Evolutionary conservation across 2,888 invertebrate genomes (phyloP), one percentile per base, ranked within the genome.

Genomic region (Falcaria lacertinaria): DNA sequence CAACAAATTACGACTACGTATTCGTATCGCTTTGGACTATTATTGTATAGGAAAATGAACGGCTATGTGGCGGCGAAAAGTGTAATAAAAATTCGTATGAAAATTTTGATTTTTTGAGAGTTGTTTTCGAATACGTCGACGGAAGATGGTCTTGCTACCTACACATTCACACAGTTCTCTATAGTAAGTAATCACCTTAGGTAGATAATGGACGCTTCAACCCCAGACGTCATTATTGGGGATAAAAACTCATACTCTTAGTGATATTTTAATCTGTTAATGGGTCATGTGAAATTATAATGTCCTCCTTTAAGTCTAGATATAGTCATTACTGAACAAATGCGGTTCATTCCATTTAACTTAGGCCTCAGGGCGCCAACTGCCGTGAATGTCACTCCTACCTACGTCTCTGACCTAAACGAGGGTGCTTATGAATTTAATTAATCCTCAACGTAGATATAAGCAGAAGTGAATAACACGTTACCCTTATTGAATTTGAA

Each of bases 331-430:
- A 64, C 49, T 54, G 43, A 41, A 42, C 28, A 45, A 40, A 40
- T 70, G 74, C 63, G 73, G 75, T 74, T 69, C 63, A 74, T 74
- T 74, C 70, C 73, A 76, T 74, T 74, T 73, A 73, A 78, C 68
- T 73, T 61, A 43, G 34, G 46, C 38, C 41, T 52, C 40, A 54
- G 49, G 52, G 59, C 54, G 50, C 50, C 53, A 60, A 59, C 60
- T 52, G 57, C 51, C 33, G 33, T 54, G 58, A 50, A 52, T 55
- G 52, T 63, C 65, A 62, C 60, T 64, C 62, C 60, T 50, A 60
- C 62, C 60, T 50, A 60, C 64, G 64, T 69, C 67, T 66, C 67
- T 67, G 64, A 50, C 50, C 53, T 52, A 68, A 72, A 69, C 68
- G 64, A 67, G 69, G 70, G 71, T 71, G 68, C 64, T 74, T 74